Evolutionary conservation across 2,113 vertebrate genomes (phyloP).

Genomic region (Bostrychus sinensis): DNA sequence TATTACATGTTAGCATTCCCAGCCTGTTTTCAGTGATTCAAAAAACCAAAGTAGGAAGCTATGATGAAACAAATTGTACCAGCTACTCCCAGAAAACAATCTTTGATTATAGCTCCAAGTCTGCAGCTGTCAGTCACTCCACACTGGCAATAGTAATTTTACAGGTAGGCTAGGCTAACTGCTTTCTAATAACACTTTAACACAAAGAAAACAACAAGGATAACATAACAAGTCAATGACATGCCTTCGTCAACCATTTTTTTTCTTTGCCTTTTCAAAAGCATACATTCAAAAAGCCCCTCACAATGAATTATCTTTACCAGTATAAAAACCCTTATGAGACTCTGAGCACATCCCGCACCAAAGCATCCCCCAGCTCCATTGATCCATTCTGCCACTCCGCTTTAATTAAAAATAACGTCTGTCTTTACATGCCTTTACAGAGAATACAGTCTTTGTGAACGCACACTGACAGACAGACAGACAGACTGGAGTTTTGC

Average conservation of each 20-base stretch:
- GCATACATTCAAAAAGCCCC: not conserved
- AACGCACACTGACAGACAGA: conserved; percentile 12
- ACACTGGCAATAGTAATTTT: not conserved
- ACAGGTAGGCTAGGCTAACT: too few species aligned
- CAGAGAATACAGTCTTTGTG: conserved; percentile 27
- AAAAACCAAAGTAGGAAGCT: too few species aligned
- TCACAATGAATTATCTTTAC: conserved; percentile 10
- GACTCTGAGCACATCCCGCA: conserved; percentile 13
- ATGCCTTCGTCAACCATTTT: not conserved
- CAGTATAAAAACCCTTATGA: conserved; percentile 25
- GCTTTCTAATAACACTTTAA: too few species aligned
- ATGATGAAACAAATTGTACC: too few species aligned
- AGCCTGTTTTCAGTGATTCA: too few species aligned
- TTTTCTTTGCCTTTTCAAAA: too few species aligned
- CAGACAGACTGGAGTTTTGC: conserved; percentile 1
- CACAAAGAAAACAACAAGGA: not conserved
- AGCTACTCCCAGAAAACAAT: too few species aligned
- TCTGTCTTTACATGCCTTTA: conserved; percentile 16
- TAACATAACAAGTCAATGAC: too few species aligned
- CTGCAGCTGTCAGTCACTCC: too few species aligned
- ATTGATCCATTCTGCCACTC: conserved; percentile 31
- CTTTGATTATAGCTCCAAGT: too few species aligned
- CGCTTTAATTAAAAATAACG: conserved; percentile 45
- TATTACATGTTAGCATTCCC: too few species aligned
- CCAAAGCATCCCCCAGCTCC: conserved; percentile 38